A percentile compares a stretch with the other conserved stretches of the same genome.
Evolutionary conservation across 1,140 invertebrate genomes (phyloP).

Genomic region (Drosophila kikkawai): DNA sequence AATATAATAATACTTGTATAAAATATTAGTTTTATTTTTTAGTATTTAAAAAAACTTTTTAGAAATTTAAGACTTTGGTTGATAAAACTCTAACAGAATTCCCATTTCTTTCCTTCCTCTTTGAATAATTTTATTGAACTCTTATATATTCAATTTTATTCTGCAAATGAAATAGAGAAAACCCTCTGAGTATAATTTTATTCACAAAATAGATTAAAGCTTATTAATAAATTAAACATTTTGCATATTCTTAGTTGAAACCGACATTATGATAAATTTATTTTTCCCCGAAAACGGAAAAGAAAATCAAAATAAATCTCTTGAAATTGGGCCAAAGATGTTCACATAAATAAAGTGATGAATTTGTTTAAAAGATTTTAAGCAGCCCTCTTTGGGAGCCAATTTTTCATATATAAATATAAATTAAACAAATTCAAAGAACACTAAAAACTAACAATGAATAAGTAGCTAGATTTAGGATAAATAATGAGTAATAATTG

Average conservation of each 20-base stretch:
- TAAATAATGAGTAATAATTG: conserved; percentile 3
- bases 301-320: neutral
- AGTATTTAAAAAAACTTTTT: neutral
- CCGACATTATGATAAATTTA: neutral
- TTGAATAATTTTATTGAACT: neutral
- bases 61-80: neutral
- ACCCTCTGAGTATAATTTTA: neutral
- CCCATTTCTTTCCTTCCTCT: neutral
- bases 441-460: neutral
- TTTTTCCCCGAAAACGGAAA: conserved; percentile 4
- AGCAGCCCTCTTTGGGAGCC: neutral
- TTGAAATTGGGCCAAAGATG: neutral
- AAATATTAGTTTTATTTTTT: neutral
- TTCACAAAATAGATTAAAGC: conserved; percentile 7
- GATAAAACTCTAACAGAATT: too few relatives aligned
- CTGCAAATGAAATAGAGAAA: neutral
- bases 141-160: neutral
- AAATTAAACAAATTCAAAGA: neutral
- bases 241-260: neutral
- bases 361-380: neutral
- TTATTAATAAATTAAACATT: conserved; percentile 10
- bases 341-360: neutral
- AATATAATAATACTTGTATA: neutral
- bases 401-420: neutral
- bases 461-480: neutral